A percentile compares a stretch with the other conserved stretches of the same genome.
Evolutionary conservation across 2,888 invertebrate species (phyloP).

Genomic region (Drosophila fungiperda): DNA sequence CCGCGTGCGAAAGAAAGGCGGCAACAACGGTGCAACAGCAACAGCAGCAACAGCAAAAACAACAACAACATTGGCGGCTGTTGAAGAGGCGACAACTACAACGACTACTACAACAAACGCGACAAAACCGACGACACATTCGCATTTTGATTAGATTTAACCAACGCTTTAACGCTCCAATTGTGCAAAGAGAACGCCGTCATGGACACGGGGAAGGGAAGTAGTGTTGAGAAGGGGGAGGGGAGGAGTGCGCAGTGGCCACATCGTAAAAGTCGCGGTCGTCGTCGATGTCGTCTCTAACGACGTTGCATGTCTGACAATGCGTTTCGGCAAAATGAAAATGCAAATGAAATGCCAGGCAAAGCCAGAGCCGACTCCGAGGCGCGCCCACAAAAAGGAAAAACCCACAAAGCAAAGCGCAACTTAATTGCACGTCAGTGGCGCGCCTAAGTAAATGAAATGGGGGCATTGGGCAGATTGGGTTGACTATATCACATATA

Average conservation of each 20-base stretch:
- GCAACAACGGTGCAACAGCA: conserved; percentile 27
- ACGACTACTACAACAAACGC: conserved; percentile 53
- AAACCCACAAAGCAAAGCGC: conserved; percentile 73
- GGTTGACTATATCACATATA: background rate
- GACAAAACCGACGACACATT: conserved; percentile 60
- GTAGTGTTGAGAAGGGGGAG: too few species aligned
- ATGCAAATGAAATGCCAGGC: conserved; percentile 34
- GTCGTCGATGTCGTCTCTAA: conserved; percentile 61
- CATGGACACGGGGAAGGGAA: background rate
- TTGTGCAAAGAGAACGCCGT: conserved; percentile 49
- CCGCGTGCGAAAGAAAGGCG: conserved; percentile 69
- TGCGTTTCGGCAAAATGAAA: conserved; percentile 73
- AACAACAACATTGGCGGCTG: conserved; percentile 21
- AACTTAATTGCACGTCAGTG: conserved; percentile 73
- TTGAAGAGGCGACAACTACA: conserved; percentile 56
- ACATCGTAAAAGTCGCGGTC: conserved; percentile 40
- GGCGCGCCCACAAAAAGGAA: conserved; percentile 69
- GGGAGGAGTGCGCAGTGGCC: conserved; percentile 35
- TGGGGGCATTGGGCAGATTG: background rate
- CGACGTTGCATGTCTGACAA: conserved; percentile 68
- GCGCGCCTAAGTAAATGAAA: conserved; percentile 31
- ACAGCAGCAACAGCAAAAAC: conserved; percentile 24
- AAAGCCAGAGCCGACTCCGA: conserved; percentile 42
- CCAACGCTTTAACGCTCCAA: conserved; percentile 72
- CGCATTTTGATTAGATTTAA: conserved; percentile 79